Percentiles rank a stretch among this genome's conserved stretches.
Evolutionary conservation across 2,888 invertebrate species (phyloP).

Genomic region (Muscina levida): DNA sequence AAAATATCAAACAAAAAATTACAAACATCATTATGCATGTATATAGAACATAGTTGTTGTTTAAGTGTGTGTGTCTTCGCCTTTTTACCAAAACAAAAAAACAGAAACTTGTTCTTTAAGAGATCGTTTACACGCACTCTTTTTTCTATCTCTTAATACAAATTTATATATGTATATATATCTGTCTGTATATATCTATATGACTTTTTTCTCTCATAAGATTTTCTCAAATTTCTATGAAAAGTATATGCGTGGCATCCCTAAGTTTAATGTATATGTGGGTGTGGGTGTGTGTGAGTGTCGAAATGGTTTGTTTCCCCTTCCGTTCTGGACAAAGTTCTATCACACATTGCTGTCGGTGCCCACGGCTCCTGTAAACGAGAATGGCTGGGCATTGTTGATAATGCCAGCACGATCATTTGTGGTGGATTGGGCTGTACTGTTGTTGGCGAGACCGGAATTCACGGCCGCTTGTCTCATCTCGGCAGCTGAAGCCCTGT

Average conservation of each 20-base stretch:
- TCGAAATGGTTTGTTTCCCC: constrained; percentile 1
- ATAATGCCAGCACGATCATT: constrained; percentile 88
- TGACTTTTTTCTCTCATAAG: constrained; percentile 62
- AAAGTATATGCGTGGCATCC: constrained; percentile 43
- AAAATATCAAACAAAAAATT: not conserved
- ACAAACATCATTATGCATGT: not conserved
- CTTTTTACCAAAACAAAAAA: not conserved
- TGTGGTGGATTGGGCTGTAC: constrained; percentile 79
- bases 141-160: not conserved
- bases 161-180: constrained; percentile 4
- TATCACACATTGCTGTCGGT: constrained; percentile 85
- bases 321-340: not conserved
- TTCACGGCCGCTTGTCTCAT: constrained; percentile 87
- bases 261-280: constrained; percentile 32
- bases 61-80: not conserved
- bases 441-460: constrained; percentile 71
- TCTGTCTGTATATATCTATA: constrained; percentile 21
- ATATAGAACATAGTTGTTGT: too few species aligned
- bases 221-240: constrained; percentile 30
- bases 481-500: constrained; percentile 88
- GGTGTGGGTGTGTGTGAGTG: constrained; percentile 8
- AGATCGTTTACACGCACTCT: not conserved
- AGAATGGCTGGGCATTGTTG: constrained; percentile 90
- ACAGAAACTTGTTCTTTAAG: not conserved
- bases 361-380: constrained; percentile 86